Percentiles rank a stretch among this genome's conserved stretches.
Evolutionary conservation across 2,797 vertebrate genomes (phyloP).

Genomic region (Xiphorhynchus erythropygius): DNA sequence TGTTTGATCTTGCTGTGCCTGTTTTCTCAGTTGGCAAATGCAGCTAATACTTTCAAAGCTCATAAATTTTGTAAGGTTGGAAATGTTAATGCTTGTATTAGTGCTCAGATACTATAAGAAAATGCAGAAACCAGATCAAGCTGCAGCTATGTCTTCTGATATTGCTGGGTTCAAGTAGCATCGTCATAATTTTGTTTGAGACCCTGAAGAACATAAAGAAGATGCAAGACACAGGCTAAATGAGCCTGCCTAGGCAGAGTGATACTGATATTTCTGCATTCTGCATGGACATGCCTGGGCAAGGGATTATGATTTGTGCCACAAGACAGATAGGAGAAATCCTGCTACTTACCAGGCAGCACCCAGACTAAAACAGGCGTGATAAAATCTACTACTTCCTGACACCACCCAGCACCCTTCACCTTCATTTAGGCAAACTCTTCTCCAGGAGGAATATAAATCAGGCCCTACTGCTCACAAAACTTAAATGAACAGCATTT

Average conservation of each 20-base stretch:
- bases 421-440: not conserved
- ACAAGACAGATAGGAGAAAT: not conserved
- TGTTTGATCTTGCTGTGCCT: not conserved
- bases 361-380: not conserved
- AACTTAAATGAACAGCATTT: not conserved
- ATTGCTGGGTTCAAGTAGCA: not conserved
- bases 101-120: not conserved
- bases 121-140: not conserved
- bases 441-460: not conserved
- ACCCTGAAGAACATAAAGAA: not conserved
- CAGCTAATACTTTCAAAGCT: not conserved
- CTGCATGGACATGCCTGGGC: not conserved
- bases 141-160: not conserved
- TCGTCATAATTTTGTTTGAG: not conserved
- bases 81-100: not conserved
- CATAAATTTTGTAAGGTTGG: not conserved
- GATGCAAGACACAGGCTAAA: not conserved
- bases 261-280: not conserved
- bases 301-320: not conserved
- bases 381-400: slow-evolving; percentile 40
- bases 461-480: not conserved
- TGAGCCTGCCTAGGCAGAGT: not conserved
- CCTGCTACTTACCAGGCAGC: not conserved
- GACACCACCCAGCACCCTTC: not conserved
- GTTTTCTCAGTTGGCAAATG: not conserved